Percentiles rank a stretch among this genome's conserved stretches.
These are phyloP conservation scores for Margaritifera margaritifera DNA, from an alignment of 2,888 invertebrate genomes.

Conservation along the genomic window DNA sequence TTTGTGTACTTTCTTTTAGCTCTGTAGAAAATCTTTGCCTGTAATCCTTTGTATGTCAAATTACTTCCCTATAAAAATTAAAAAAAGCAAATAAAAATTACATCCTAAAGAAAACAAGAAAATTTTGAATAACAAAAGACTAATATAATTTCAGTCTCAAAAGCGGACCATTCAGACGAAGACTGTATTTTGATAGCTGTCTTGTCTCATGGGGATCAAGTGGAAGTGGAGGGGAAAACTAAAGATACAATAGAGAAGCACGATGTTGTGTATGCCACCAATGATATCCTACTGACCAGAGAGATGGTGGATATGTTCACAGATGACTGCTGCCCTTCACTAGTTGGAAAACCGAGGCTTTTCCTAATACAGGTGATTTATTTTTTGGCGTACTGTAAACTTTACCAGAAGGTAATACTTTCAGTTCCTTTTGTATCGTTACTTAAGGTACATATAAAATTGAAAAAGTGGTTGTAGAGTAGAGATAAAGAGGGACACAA, in stretches of 20 bases:
- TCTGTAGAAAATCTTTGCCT: constrained; percentile 12
- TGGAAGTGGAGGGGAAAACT: constrained; percentile 88
- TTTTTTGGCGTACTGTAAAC: neutral
- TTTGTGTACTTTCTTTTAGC: constrained; percentile 3
- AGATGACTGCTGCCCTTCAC: constrained; percentile 82
- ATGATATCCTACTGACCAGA: constrained; percentile 33
- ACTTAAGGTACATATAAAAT: no score
- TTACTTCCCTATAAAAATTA: no score
- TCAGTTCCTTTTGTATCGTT: neutral
- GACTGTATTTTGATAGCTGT: constrained; percentile 90
- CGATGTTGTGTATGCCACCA: constrained; percentile 44
- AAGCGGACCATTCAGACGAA: constrained; percentile 84
- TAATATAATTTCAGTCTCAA: constrained; percentile 76
- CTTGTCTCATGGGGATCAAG: constrained; percentile 91
- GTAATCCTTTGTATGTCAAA: no score
- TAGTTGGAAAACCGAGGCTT: constrained; percentile 88
- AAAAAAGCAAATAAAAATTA: no score
- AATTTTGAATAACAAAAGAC: no score
- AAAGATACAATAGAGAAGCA: constrained; percentile 80
- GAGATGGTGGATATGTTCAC: constrained; percentile 78
- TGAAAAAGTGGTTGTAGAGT: no score
- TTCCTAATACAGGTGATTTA: constrained; percentile 80
- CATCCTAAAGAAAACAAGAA: no score
- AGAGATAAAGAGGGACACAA: no score
- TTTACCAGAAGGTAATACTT: neutral